phyloP scores from a whole-genome alignment of 2,888 invertebrate genomes.

The Deroplatys truncata region DNA sequence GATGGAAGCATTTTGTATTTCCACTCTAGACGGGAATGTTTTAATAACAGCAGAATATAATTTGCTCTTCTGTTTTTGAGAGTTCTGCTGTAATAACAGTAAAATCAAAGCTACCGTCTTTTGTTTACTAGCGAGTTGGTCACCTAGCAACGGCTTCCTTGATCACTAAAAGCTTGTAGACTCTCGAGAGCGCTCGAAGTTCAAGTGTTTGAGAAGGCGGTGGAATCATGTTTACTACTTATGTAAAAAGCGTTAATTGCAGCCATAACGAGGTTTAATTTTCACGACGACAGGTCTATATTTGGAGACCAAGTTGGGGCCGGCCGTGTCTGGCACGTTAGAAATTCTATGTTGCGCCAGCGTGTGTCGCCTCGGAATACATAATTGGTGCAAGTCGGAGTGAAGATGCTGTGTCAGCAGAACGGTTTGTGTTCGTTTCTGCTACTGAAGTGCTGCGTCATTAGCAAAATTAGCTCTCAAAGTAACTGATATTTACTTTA shows the following conservation, averaged over 20 bases:
- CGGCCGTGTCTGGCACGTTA: neutral
- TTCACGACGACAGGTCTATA: neutral
- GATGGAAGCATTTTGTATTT: neutral
- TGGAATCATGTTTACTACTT: neutral
- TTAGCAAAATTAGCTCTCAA: too few species aligned
- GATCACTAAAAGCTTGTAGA: neutral
- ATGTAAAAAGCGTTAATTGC: neutral
- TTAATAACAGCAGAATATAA: neutral
- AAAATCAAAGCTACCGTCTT: neutral
- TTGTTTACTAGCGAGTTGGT: neutral
- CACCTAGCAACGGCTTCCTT: neutral
- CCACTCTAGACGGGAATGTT: neutral
- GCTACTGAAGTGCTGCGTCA: too few species aligned
- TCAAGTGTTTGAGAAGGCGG: neutral
- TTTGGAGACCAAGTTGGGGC: neutral
- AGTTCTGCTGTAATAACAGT: neutral
- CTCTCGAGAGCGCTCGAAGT: neutral
- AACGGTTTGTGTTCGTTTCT: too few species aligned
- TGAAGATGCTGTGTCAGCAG: too few species aligned
- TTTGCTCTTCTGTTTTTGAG: neutral
- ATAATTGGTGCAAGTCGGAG: neutral
- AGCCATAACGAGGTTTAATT: neutral
- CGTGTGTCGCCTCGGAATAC: neutral
- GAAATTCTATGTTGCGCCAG: neutral
- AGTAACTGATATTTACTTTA: too few species aligned